Percentiles rank a stretch among this genome's conserved stretches.
phyloP scores from a whole-genome alignment of 2,888 invertebrate species.

The Cyrtodaria siliqua region DNA sequence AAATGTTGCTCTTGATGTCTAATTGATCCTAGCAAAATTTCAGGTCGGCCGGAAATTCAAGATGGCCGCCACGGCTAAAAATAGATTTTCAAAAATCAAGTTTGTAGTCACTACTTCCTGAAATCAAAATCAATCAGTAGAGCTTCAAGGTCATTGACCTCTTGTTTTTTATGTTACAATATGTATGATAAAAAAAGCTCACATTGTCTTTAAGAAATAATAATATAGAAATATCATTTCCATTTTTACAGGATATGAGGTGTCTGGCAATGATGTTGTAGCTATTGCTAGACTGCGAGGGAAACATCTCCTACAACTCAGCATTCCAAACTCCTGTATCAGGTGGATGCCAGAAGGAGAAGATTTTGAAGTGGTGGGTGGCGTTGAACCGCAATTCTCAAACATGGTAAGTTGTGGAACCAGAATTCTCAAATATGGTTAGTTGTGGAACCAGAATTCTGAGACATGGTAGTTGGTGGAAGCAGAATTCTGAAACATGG shows the following conservation, averaged over 20 bases:
- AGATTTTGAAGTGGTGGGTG: conserved; percentile 64
- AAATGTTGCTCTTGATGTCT: no score
- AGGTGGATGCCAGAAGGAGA: conserved; percentile 71
- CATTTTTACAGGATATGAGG: conserved; percentile 88
- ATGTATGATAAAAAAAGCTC: no score
- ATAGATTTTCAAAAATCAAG: no score
- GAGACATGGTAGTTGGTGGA: conserved; percentile 63
- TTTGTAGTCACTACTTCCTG: no score
- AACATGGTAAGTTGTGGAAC: conserved; percentile 37
- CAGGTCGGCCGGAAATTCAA: no score
- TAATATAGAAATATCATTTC: no score
- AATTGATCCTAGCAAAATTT: no score
- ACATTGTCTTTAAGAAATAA: no score
- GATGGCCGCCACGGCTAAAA: no score
- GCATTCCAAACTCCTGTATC: conserved; percentile 88
- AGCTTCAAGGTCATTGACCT: no score
- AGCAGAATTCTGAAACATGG: conserved; percentile 48
- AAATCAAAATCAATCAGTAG: no score
- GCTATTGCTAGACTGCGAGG: conserved; percentile 90
- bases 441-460: conserved; percentile 70
- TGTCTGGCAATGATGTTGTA: conserved; percentile 89
- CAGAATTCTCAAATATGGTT: conserved; percentile 86
- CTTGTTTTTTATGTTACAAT: no score
- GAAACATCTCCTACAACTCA: conserved; percentile 87
- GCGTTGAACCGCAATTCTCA: conserved; percentile 55